These are phyloP conservation scores for Lycia hirtaria DNA, from an alignment of 2,888 invertebrate species.

Conservation along the genomic window DNA sequence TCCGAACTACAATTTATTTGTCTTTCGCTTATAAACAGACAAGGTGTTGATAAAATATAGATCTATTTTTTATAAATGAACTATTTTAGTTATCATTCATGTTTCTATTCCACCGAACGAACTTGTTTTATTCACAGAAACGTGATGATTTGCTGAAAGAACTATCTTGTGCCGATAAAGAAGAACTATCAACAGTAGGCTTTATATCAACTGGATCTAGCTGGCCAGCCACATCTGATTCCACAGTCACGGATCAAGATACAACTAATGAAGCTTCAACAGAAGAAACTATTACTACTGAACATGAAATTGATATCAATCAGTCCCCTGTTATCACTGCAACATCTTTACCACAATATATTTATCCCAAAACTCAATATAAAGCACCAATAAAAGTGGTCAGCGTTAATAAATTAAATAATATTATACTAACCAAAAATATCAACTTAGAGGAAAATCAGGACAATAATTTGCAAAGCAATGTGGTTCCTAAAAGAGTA, in stretches of 20 bases:
- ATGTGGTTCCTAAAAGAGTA: slow-evolving; percentile 66
- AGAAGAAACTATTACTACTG: slow-evolving; percentile 61
- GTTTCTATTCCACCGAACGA: background rate
- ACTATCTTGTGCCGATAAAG: slow-evolving; percentile 84
- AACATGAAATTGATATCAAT: slow-evolving; percentile 59
- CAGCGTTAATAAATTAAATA: slow-evolving; percentile 46
- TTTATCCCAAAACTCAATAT: slow-evolving; percentile 37
- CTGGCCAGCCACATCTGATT: slow-evolving; percentile 57
- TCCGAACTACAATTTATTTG: no score
- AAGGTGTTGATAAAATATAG: no score
- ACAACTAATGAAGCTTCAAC: slow-evolving; percentile 57
- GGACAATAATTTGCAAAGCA: slow-evolving; percentile 69
- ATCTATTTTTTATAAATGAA: no score
- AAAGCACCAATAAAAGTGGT: slow-evolving; percentile 37
- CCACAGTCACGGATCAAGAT: slow-evolving; percentile 60
- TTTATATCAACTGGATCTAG: slow-evolving; percentile 52
- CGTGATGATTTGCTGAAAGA: slow-evolving; percentile 86
- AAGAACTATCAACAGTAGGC: slow-evolving; percentile 64
- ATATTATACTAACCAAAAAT: slow-evolving; percentile 54
- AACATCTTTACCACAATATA: slow-evolving; percentile 44
- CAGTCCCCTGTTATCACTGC: slow-evolving; percentile 50
- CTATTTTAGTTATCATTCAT: background rate
- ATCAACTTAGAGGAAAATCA: slow-evolving; percentile 53
- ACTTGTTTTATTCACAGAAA: slow-evolving; percentile 71
- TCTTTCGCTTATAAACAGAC: no score